A percentile compares a stretch with the other conserved stretches of the same genome.
Conservation (phyloP, 1,140 invertebrate species). For the Trichonephila clavipes region DNA sequence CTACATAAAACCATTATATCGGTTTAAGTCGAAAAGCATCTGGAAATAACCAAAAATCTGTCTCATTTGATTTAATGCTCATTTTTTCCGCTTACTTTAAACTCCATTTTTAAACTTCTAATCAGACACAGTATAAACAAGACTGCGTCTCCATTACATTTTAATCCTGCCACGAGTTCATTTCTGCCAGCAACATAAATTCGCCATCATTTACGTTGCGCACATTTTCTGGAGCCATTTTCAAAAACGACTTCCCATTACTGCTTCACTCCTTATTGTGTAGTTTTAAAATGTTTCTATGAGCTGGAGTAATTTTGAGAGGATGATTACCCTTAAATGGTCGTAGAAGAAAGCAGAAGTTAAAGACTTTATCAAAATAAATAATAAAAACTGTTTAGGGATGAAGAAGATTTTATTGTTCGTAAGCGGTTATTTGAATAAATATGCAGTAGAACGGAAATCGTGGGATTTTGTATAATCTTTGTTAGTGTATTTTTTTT, state of each 20-base stretch:
- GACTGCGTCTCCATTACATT: not conserved
- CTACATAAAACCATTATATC: too few relatives aligned
- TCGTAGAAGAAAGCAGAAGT: not conserved
- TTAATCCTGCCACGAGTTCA: not conserved
- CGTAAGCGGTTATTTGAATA: not conserved
- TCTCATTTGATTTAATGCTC: not conserved
- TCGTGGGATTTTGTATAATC: too few relatives aligned
- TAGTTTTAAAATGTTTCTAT: not conserved
- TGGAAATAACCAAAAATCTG: not conserved
- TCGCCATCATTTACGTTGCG: not conserved
- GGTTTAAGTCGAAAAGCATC: too few relatives aligned
- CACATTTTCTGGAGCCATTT: not conserved
- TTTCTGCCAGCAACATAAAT: not conserved
- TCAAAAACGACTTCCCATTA: constrained; percentile 17
- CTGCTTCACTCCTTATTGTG: not conserved
- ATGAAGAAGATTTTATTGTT: not conserved
- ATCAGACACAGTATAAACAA: not conserved
- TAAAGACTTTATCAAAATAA: not conserved
- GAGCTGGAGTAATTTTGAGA: constrained; percentile 3
- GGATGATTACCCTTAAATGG: not conserved
- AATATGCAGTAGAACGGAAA: not conserved
- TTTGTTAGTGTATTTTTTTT: too few relatives aligned
- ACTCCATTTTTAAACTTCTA: not conserved
- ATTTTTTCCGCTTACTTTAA: not conserved
- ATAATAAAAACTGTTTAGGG: not conserved